These are phyloP conservation scores for Ctenodactylus gundi DNA, from an alignment of 2,113 vertebrate species.

Conservation along the genomic window DNA sequence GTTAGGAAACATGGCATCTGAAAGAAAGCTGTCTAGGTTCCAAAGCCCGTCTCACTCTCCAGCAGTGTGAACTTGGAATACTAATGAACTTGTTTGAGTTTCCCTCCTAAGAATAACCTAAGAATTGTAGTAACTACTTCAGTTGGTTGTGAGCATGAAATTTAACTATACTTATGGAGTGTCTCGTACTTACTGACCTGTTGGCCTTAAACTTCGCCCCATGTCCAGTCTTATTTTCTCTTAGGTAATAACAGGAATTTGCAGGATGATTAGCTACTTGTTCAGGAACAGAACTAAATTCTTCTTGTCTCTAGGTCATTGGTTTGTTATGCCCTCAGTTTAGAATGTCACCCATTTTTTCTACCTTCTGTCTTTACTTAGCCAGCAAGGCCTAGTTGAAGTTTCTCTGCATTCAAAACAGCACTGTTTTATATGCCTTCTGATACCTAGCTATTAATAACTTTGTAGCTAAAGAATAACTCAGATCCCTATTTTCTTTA, in stretches of 20 bases:
- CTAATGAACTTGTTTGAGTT: not conserved
- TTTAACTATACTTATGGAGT: not conserved
- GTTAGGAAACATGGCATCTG: not conserved
- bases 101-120: constrained; percentile 9
- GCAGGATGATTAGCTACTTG: not conserved
- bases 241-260: not conserved
- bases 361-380: not conserved
- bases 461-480: not conserved
- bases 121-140: not conserved
- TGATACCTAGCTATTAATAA: not conserved
- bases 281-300: not conserved
- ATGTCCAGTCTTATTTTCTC: not conserved
- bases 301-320: not conserved
- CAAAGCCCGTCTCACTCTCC: not conserved
- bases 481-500: not conserved
- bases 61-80: not conserved
- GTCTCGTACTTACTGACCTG: not conserved
- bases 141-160: not conserved
- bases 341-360: not conserved
- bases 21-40: not conserved
- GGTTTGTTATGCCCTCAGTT: not conserved
- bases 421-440: not conserved
- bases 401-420: not conserved
- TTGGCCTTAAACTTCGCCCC: not conserved
- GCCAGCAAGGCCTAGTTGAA: not conserved